Conservation (phyloP, 2,797 vertebrate species). For the Rhynchonycteris naso region DNA sequence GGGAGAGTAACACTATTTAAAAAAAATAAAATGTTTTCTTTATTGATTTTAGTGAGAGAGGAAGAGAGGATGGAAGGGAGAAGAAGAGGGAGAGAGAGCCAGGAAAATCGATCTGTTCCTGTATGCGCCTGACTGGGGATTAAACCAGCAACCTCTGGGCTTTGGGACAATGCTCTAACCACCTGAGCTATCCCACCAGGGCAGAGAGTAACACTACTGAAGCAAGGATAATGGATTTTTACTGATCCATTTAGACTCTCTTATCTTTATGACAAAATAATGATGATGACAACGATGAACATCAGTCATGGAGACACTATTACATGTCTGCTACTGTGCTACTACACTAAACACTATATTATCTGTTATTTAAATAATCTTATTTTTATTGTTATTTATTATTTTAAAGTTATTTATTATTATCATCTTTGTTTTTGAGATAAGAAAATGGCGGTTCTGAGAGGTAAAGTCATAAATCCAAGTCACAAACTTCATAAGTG, state of each 20-base stretch:
- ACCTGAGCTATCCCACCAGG: not conserved
- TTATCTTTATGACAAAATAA: not conserved
- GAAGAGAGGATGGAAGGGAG: too few species aligned
- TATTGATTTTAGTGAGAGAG: too few species aligned
- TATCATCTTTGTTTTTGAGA: not conserved
- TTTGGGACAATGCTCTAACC: too few species aligned
- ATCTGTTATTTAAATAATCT: not conserved
- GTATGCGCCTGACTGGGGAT: too few species aligned
- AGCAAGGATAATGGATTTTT: not conserved
- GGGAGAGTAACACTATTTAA: not conserved
- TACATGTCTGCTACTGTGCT: not conserved
- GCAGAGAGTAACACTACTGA: not conserved
- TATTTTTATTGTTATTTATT: not conserved
- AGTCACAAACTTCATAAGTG: not conserved
- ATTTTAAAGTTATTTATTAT: not conserved
- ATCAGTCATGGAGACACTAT: not conserved
- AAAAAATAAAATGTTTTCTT: too few species aligned
- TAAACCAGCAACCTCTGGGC: too few species aligned
- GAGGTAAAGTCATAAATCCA: conserved; percentile 7
- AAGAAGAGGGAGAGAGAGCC: too few species aligned
- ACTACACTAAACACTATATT: not conserved
- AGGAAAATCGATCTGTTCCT: too few species aligned
- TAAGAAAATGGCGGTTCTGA: not conserved
- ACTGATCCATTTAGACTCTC: not conserved
- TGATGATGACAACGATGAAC: not conserved